Base-by-base conservation (phyloP, 2,888 invertebrate genomes). In the Ophioninae sp. region DNA sequence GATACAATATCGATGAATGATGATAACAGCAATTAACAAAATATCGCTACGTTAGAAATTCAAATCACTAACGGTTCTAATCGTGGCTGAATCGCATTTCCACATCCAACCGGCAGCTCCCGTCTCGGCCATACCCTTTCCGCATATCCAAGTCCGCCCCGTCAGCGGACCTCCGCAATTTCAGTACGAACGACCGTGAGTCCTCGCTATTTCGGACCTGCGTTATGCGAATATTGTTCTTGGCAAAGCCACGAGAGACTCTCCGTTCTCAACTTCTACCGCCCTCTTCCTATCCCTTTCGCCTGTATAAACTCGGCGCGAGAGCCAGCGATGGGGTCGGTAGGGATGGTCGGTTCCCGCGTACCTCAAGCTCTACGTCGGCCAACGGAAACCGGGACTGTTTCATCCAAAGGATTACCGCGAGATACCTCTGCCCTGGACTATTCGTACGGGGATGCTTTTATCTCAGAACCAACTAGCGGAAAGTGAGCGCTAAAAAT, bases 171-270 rank as follows among this genome's bases (percentile, higher is more conserved):
- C 65, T 67, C 64, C 67, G 39, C 65, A 65, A 65, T 64, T 79
- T 20, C 13, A 41, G 74, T 61, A 81, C 64, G 64, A 84, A 84
- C 75, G 67, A 20, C 73, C 50, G 41, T 41, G 72, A 39, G 75
- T 67, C 30, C 59, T 10, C 76, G 72, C 86, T 85, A 86, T 87
- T 87, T 86, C 84, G 85, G 86, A 87, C 88, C 85, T 86, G 83
- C 87, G 85, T 87, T 89, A 87, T 88, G 85, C 86, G 90, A 89
- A 90, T 89, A 90, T 90, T 90, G 90, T 90, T 90, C 90, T 89
- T 90, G 88, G 87, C 87, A 88, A 90, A 88, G 88, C 88, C 87
- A 83, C 76, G 87, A 83, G 88, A 87, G 86, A 86, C 75, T 85
- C 83, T 79, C 81, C 78, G 83, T 76, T 56, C 73, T 59, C 56